Base-by-base conservation (phyloP, 2,888 invertebrate genomes). In the Rotaria socialis region DNA sequence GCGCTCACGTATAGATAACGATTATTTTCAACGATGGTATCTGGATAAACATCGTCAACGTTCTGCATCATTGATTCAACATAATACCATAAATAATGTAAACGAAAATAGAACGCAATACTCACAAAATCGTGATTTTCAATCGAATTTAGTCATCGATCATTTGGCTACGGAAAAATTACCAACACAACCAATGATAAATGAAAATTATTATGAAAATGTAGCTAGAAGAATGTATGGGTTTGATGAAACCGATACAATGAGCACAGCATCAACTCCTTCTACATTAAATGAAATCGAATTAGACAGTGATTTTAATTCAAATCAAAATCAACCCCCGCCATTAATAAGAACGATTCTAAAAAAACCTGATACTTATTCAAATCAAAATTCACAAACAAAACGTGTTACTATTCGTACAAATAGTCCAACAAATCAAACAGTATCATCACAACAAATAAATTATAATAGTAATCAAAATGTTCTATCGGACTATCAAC, bases 1-100 rank as follows among this genome's bases (percentile, higher is more conserved):
- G 80, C 43, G 47, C 19, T 47, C 43, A n/a, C 43, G 16, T 47
- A 24, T 80, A 2, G n/a, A 16, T 80, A 41, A 80, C 2, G 47
- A 80, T 19, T 22, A 47, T 43, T 80, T 80, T 80, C 47, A 80
- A 80, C 47, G n/a, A 80, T 80, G 80, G 80, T 80, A 80, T 47
- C 67, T 67, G 16, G 80, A 80, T 47, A 80, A 80, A 47, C n/a
- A 47, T 80, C 14, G n/a, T 47, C 47, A 47, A 80, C 47, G 80
- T 80, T 80, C 75, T 80, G 75, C 75, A 80, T 80, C 75, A n/a
- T 24, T 80, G 75, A 43, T 7, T 80, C 41, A 47, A 80, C 8
- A 80, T 24, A 24, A 43, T 80, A 47, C 43, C 8, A 52, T 52
- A 52, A 52, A 52, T 52, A 52, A 0, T 52, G 14, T 52, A 80